Evolutionary conservation across 2,888 invertebrate species (phyloP).

Genomic region (Nineta flava): DNA sequence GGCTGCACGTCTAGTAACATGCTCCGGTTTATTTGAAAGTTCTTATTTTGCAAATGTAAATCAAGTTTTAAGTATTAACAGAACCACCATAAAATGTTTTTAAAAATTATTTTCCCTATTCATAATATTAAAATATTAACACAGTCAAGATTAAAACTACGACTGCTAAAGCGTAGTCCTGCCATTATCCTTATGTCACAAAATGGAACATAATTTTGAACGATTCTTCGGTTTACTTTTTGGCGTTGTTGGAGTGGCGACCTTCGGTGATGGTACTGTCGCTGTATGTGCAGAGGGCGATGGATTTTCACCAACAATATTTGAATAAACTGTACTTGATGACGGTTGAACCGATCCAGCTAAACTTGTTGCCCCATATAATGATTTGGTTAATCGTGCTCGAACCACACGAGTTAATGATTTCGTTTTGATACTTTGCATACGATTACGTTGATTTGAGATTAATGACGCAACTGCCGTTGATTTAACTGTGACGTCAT

Average conservation of each 20-base stretch:
- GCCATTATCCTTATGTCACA: conserved; percentile 23
- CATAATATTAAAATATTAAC: no score
- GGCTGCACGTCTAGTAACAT: no score
- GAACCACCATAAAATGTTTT: no score
- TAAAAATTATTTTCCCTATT: no score
- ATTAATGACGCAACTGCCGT: conserved; percentile 21
- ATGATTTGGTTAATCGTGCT: conserved; percentile 34
- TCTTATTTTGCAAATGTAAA: no score
- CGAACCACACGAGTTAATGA: conserved; percentile 36
- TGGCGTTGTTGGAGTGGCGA: conserved; percentile 4
- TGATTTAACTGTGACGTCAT: conserved; percentile 27
- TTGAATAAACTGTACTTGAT: not conserved
- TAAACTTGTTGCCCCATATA: conserved; percentile 21
- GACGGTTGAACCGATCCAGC: not conserved
- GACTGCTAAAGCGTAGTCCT: not conserved
- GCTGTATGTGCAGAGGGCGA: not conserved
- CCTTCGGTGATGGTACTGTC: conserved; percentile 3
- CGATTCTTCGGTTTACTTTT: conserved; percentile 23
- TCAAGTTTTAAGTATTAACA: no score
- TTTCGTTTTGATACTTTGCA: conserved; percentile 33
- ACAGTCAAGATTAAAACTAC: no score
- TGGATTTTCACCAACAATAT: not conserved
- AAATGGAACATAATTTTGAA: conserved; percentile 28
- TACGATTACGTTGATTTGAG: conserved; percentile 15
- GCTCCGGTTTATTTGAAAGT: no score